Conservation (phyloP, 2,113 vertebrate genomes). For the Megaceryle maxima region DNA sequence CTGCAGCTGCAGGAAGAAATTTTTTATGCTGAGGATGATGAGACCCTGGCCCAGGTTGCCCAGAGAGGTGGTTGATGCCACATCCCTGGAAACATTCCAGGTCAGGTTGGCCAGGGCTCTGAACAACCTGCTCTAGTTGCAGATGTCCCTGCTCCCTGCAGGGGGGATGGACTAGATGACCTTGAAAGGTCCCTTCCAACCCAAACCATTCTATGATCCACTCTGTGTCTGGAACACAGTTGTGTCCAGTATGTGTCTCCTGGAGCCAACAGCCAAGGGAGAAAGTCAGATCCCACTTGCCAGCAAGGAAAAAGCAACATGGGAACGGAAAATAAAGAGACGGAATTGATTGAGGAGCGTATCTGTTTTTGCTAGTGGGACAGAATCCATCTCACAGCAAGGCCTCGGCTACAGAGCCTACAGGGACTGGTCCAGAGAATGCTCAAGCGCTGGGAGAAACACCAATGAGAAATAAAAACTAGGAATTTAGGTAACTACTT, state of each 20-base stretch:
- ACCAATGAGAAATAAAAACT: neutral
- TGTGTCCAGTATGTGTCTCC: neutral
- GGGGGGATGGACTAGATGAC: no score
- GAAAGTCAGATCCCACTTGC: neutral
- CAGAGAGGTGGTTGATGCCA: no score
- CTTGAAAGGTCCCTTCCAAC: no score
- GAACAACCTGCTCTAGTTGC: neutral
- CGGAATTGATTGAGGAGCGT: neutral
- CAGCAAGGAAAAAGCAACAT: neutral
- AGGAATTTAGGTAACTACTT: neutral
- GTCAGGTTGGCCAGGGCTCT: neutral
- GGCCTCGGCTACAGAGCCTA: accelerated
- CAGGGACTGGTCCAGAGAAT: neutral
- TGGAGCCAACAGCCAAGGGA: neutral
- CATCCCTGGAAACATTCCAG: neutral
- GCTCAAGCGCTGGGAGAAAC: neutral
- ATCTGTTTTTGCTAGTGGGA: neutral
- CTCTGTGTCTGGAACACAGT: accelerated
- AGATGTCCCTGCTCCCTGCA: neutral
- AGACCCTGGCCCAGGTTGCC: no score
- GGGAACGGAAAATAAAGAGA: neutral
- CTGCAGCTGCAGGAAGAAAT: no score
- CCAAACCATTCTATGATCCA: no score
- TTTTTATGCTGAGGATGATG: no score
- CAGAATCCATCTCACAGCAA: neutral